Conservation (phyloP, 2,113 vertebrate genomes). For the Antechinus stuartii region DNA sequence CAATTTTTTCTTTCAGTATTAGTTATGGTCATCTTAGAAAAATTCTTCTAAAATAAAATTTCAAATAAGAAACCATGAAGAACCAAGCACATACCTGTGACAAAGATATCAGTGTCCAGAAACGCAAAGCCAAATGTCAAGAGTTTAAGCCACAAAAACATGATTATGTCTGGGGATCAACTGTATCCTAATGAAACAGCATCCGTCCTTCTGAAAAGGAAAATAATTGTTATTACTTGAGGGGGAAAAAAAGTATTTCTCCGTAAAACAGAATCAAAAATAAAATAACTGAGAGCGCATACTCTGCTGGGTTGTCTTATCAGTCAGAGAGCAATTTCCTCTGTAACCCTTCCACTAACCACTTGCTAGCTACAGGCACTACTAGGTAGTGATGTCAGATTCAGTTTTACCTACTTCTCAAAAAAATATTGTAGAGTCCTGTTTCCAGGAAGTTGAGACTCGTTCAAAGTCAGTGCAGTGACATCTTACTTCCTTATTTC, state of each 20-base stretch:
- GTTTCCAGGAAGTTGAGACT: slow-evolving; percentile 89
- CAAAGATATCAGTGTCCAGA: slow-evolving; percentile 75
- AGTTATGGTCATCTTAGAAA: not conserved
- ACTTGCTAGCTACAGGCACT: slow-evolving; percentile 76
- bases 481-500: slow-evolving; percentile 83
- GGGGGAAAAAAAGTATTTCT: slow-evolving; percentile 58
- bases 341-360: slow-evolving; percentile 85
- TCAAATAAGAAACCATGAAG: slow-evolving; percentile 26
- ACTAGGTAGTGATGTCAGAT: slow-evolving; percentile 88
- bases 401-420: slow-evolving; percentile 86
- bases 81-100: slow-evolving; percentile 79
- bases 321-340: slow-evolving; percentile 87
- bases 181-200: slow-evolving; percentile 85
- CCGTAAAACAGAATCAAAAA: slow-evolving; percentile 66
- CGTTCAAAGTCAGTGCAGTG: slow-evolving; percentile 78
- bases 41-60: not conserved
- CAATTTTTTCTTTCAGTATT: not conserved
- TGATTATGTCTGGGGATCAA: slow-evolving; percentile 89
- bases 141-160: slow-evolving; percentile 86
- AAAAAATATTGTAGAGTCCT: slow-evolving; percentile 82
- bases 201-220: slow-evolving; percentile 87
- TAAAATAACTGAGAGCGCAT: slow-evolving; percentile 75
- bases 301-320: slow-evolving; percentile 86
- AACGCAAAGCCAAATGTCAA: slow-evolving; percentile 85
- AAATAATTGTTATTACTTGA: slow-evolving; percentile 78